Base-by-base conservation (phyloP, 2,888 invertebrate species). In the Parnassius glacialis region DNA sequence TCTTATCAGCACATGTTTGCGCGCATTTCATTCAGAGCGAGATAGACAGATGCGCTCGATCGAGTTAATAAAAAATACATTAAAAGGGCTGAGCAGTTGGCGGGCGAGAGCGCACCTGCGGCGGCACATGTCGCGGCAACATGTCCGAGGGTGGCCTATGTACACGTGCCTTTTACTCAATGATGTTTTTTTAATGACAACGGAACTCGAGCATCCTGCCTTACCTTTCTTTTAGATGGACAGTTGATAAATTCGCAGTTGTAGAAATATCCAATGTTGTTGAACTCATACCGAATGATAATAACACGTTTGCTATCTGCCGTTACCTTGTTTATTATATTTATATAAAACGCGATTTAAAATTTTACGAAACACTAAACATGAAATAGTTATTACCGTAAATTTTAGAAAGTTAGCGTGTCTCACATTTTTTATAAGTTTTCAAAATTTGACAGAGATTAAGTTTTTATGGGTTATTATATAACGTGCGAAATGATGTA, bases 41-140 rank as follows among this genome's bases (percentile, higher is more conserved):
- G 43, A 48, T n/a, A 57, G 62, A 54, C 62, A 62, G 62, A 61
- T 61, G 62, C 62, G 25, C 12, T 42, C 25, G 50, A 58, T 58
- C 50, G 50, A 47, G 47, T 45, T 10, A 58, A 58, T 62, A 55
- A 62, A 63, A 62, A 62, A 51, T 9, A 48, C 16, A 61, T 57
- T 52, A 34, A 61, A 63, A 65, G 53, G 57, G 56, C 63, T 52
- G 62, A 61, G 70, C 75, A 74, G 75, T 74, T 75, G 75, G 71
- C 65, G 65, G 64, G 74, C 70, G 73, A 74, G 73, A 70, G 62
- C 70, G 63, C 80, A 79, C 78, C 79, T 79, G 74, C 72, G 74
- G 69, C 60, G 52, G 69, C 79, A 77, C 73, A 76, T 76, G 76
- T 69, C 72, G 67, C 65, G 64, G 20, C 16, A 25, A 52, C 59